Evolutionary conservation across 2,888 invertebrate genomes (phyloP).

Genomic region (Protula sp.): DNA sequence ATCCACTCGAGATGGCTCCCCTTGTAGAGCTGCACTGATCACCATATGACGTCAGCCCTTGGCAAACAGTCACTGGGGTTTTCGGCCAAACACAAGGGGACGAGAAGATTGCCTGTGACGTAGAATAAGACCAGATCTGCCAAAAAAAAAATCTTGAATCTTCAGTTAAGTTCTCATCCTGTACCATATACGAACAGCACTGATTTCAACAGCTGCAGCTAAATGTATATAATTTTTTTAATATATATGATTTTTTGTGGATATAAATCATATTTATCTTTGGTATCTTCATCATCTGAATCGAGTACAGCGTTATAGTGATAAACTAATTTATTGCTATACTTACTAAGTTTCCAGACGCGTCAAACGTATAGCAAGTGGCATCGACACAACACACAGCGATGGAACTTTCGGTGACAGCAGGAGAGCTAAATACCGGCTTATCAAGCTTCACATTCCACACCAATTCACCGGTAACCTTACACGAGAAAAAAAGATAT

Average conservation of each 20-base stretch:
- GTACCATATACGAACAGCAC: no score
- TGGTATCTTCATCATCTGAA: no score
- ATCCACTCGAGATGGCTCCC: not conserved
- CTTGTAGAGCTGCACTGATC: no score
- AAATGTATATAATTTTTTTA: not conserved
- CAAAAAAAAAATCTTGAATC: conserved; percentile 42
- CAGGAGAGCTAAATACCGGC: conserved; percentile 66
- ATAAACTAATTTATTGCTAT: not conserved
- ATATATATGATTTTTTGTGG: not conserved
- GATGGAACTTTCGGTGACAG: conserved; percentile 26
- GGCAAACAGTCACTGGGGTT: not conserved
- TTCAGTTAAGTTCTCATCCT: no score
- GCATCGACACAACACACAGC: conserved; percentile 49
- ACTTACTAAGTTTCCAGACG: not conserved
- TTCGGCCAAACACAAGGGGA: conserved; percentile 55
- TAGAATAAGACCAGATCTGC: conserved; percentile 63
- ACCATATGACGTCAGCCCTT: no score
- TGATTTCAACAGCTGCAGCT: no score
- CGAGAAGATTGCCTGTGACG: conserved; percentile 69
- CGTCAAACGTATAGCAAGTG: conserved; percentile 23
- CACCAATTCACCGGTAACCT: conserved; percentile 56
- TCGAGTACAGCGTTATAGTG: no score
- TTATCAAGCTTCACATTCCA: conserved; percentile 62
- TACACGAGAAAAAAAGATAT: conserved; percentile 29
- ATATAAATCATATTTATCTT: not conserved